phyloP scores from a whole-genome alignment of 2,797 vertebrate genomes.

The Sarcoramphus papa region DNA sequence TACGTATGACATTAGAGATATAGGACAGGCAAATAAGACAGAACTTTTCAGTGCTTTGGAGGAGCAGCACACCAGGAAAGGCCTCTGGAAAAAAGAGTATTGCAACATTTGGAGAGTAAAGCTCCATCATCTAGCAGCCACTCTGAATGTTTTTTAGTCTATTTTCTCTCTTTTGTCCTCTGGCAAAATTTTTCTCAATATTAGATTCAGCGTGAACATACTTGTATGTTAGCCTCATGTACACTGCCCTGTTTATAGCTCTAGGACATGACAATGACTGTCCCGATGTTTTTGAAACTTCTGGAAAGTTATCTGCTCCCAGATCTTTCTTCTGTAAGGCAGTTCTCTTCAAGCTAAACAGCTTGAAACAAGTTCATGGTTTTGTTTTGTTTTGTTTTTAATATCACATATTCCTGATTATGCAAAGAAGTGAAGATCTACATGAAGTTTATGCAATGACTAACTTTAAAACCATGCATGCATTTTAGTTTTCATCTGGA shows the following conservation, averaged over 20 bases:
- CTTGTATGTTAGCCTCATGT: not conserved
- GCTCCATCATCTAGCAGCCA: not conserved
- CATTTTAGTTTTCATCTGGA: not conserved
- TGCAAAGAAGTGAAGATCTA: not conserved
- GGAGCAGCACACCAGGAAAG: not conserved
- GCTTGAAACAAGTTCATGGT: not conserved
- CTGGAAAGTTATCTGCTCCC: not conserved
- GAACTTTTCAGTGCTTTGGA: not conserved
- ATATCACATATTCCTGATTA: not conserved
- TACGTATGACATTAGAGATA: not conserved
- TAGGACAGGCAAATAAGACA: not conserved
- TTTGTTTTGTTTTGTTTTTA: not conserved
- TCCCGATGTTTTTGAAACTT: not conserved
- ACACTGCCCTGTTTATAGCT: not conserved
- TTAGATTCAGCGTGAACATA: not conserved
- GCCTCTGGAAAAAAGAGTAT: not conserved
- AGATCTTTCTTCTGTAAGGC: not conserved
- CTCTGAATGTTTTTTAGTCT: not conserved
- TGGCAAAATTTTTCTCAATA: not conserved
- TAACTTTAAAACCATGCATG: not conserved
- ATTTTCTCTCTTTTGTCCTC: not conserved
- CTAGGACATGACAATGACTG: not conserved
- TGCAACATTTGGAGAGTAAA: not conserved
- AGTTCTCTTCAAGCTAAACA: not conserved
- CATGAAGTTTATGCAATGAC: not conserved